phyloP scores from a whole-genome alignment of 2,888 invertebrate species.

The Drosophila falleni region DNA sequence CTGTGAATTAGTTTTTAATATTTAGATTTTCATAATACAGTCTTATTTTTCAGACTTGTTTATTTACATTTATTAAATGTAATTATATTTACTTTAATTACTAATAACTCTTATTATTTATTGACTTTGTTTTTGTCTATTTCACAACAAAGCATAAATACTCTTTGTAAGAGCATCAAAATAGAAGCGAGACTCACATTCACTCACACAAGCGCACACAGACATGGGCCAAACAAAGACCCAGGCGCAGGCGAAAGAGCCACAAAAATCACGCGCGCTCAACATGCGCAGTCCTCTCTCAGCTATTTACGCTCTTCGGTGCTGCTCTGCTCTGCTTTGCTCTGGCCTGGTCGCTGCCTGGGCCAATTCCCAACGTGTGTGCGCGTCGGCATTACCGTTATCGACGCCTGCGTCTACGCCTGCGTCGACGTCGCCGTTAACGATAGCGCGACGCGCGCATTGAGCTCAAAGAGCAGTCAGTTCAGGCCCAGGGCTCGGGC shows the following conservation, averaged over 20 bases:
- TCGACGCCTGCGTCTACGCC: conserved; percentile 66
- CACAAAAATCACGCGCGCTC: conserved; percentile 80
- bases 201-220: conserved; percentile 35
- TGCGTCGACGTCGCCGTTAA: conserved; percentile 31
- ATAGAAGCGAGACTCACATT: conserved; percentile 52
- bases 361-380: conserved; percentile 61
- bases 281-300: conserved; percentile 55
- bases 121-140: neutral
- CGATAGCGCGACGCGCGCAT: conserved; percentile 52
- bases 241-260: conserved; percentile 65
- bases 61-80: no score
- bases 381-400: conserved; percentile 72
- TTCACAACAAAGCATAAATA: conserved; percentile 1
- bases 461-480: conserved; percentile 65
- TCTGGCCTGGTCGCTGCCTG: conserved; percentile 45
- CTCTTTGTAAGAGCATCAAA: conserved; percentile 37
- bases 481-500: conserved; percentile 42
- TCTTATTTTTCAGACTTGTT: no score
- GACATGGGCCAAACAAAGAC: conserved; percentile 61
- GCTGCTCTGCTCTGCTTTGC: conserved; percentile 1
- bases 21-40: no score
- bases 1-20: neutral
- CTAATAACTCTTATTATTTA: no score
- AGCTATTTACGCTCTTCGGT: conserved; percentile 11
- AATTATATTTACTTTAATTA: no score